These are phyloP conservation scores for Stenichneumon culpator DNA, from an alignment of 2,888 invertebrate genomes.

Conservation along the genomic window DNA sequence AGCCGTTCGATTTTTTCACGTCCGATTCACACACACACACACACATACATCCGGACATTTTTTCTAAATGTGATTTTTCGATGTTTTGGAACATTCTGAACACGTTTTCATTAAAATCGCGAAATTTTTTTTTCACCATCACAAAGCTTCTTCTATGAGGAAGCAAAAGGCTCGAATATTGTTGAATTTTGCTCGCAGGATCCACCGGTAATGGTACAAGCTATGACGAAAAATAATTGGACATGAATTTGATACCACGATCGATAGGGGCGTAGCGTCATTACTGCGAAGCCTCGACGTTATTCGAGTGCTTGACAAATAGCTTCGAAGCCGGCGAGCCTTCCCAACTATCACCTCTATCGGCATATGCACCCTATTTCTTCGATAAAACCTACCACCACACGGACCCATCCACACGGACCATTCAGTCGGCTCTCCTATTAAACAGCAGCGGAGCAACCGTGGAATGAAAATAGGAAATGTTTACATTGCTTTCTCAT, in stretches of 20 bases:
- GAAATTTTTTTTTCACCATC: no score
- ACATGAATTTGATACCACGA: conserved; percentile 13
- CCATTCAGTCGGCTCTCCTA: background rate
- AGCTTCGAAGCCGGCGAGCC: conserved; percentile 23
- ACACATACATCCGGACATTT: no score
- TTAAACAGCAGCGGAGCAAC: background rate
- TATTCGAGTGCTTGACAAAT: conserved; percentile 51
- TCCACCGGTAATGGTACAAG: background rate
- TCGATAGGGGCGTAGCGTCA: conserved; percentile 29
- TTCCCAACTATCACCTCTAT: conserved; percentile 8
- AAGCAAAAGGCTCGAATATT: background rate
- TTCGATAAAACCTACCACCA: background rate
- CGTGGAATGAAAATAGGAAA: no score
- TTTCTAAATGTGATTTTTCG: no score
- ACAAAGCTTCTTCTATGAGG: no score
- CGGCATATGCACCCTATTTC: conserved; percentile 5
- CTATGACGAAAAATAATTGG: conserved; percentile 10
- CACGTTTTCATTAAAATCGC: no score
- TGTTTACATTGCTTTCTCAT: no score
- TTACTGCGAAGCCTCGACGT: conserved; percentile 42
- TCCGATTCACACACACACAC: no score
- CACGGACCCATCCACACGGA: background rate
- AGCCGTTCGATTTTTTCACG: no score
- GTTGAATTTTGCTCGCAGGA: background rate
- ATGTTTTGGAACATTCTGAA: no score